phyloP scores from a whole-genome alignment of 2,888 invertebrate genomes.

The Salpingus planirostris region DNA sequence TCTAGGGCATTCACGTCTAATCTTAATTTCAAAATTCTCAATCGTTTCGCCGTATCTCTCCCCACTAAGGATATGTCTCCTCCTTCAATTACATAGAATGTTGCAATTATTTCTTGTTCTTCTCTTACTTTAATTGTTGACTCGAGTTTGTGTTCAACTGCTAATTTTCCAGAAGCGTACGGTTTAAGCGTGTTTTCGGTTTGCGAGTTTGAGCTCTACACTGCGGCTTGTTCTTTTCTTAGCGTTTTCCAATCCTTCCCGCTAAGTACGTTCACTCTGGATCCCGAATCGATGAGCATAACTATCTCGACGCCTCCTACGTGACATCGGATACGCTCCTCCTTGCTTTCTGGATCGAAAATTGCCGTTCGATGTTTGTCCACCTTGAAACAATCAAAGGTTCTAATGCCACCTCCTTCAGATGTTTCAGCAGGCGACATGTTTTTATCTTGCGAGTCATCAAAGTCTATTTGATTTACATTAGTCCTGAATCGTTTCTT shows the following conservation, averaged over 20 bases:
- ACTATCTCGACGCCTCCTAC: background rate
- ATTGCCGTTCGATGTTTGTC: background rate
- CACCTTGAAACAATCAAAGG: background rate
- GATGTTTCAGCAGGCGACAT: background rate
- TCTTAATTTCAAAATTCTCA: background rate
- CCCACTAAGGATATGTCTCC: background rate
- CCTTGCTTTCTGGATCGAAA: background rate
- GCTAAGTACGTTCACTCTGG: background rate
- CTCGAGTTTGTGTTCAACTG: background rate
- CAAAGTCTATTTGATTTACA: background rate
- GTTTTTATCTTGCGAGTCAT: background rate
- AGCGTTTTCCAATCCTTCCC: background rate
- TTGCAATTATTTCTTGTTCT: background rate
- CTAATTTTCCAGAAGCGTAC: background rate
- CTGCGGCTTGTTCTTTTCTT: background rate
- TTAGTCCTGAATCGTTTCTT: background rate
- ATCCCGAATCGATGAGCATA: conserved; percentile 1
- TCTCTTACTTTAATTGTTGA: background rate
- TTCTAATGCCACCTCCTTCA: background rate
- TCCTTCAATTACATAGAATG: background rate
- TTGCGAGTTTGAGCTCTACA: background rate
- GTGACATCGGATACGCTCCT: background rate
- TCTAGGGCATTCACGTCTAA: background rate
- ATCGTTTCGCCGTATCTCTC: background rate
- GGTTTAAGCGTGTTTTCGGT: background rate